Conservation (phyloP, 2,113 vertebrate genomes). For the Rattus norvegicus region DNA sequence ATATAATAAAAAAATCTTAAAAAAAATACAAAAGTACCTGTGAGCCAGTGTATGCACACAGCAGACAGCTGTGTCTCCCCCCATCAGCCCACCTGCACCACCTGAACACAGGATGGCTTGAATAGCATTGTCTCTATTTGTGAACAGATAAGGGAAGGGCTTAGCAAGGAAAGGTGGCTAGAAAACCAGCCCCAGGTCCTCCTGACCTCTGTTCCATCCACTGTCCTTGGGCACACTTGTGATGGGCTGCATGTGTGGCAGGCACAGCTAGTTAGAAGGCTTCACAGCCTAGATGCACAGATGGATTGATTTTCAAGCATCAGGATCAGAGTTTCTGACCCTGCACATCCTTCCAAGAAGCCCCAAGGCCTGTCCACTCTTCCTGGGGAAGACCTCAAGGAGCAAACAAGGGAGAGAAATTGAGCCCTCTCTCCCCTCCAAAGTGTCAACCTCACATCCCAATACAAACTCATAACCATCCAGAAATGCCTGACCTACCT, state of each 20-base stretch:
- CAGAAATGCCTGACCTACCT: slow-evolving; percentile 75
- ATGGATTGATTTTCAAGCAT: accelerated
- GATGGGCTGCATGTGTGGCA: neutral
- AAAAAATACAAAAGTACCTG: neutral
- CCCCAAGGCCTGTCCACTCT: neutral
- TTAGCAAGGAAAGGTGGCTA: neutral
- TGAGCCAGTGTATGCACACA: neutral
- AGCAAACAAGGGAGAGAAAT: accelerated
- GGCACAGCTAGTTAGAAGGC: neutral
- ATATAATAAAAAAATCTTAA: too few species aligned
- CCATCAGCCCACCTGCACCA: neutral
- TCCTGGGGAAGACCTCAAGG: neutral
- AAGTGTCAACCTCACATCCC: neutral
- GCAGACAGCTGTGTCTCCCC: neutral
- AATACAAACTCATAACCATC: neutral
- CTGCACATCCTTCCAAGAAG: neutral
- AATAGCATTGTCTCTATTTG: accelerated
- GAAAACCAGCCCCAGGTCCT: neutral
- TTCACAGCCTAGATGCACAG: neutral
- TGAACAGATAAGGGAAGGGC: neutral
- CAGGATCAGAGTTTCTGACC: neutral
- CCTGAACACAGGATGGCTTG: accelerated
- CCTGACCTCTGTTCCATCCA: neutral
- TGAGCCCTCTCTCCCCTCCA: neutral
- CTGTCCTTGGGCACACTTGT: neutral